phyloP scores from a whole-genome alignment of 2,888 invertebrate species.

The Netelia fuscicornis region DNA sequence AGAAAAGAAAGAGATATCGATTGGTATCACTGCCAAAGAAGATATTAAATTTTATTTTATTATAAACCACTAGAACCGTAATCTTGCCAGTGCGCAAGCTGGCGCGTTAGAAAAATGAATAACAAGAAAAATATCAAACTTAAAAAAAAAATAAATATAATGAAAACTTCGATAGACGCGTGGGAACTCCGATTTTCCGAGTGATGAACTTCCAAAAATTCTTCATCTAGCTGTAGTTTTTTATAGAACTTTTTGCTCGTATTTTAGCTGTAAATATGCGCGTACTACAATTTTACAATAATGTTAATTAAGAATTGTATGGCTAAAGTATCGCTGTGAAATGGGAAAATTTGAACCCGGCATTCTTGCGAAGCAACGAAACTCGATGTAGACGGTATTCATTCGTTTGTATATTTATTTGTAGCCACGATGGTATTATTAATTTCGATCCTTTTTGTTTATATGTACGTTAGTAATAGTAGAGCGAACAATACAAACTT shows the following conservation, averaged over 20 bases:
- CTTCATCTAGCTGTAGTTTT: constrained; percentile 69
- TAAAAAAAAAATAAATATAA: constrained; percentile 3
- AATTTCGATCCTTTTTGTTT: constrained; percentile 40
- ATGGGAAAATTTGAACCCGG: constrained; percentile 32
- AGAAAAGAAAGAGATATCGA: constrained; percentile 67
- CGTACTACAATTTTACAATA: constrained; percentile 48
- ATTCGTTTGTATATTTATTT: constrained; percentile 48
- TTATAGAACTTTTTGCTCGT: constrained; percentile 74
- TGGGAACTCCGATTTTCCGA: constrained; percentile 35
- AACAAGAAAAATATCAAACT: neutral
- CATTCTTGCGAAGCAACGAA: constrained; percentile 57
- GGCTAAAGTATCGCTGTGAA: constrained; percentile 29
- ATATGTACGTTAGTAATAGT: constrained; percentile 1
- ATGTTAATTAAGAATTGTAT: constrained; percentile 30
- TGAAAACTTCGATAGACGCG: neutral
- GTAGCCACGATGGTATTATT: constrained; percentile 62
- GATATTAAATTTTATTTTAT: constrained; percentile 70
- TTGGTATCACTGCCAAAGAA: constrained; percentile 80
- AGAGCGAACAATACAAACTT: constrained; percentile 1
- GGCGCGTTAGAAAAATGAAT: constrained; percentile 21
- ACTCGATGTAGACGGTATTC: constrained; percentile 53
- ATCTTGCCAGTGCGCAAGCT: constrained; percentile 63
- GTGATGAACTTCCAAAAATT: constrained; percentile 61
- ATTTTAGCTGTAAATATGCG: constrained; percentile 71
- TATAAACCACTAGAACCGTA: constrained; percentile 66